phyloP scores from a whole-genome alignment of 2,888 invertebrate genomes.

The Pemphredon lugubris region DNA sequence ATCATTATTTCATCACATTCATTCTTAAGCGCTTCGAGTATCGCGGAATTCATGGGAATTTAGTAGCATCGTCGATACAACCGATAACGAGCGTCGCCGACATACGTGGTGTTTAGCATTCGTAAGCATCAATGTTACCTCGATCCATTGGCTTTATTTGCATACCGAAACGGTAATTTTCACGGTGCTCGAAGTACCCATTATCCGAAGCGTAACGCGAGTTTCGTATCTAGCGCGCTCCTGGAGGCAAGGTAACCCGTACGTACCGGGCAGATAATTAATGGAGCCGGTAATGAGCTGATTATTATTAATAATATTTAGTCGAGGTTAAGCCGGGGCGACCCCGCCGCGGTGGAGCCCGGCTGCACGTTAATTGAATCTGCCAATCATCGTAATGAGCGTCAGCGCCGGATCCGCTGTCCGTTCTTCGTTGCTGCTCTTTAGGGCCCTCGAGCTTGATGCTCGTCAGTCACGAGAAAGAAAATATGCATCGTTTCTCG shows the following conservation, averaged over 20 bases:
- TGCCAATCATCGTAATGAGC: conserved; percentile 91
- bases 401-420: conserved; percentile 80
- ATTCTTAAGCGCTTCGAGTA: too few species aligned
- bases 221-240: conserved; percentile 69
- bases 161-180: too few species aligned
- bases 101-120: too few species aligned
- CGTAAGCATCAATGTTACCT: too few species aligned
- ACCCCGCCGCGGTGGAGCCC: conserved; percentile 73
- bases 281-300: conserved; percentile 80
- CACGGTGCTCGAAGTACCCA: too few species aligned
- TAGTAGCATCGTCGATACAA: too few species aligned
- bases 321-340: conserved; percentile 77
- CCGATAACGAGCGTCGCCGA: too few species aligned
- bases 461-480: conserved; percentile 58
- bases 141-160: too few species aligned
- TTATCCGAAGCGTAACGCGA: too few species aligned
- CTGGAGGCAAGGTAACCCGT: conserved; percentile 56
- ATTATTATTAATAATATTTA: conserved; percentile 81
- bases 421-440: conserved; percentile 66
- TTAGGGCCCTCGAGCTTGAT: conserved; percentile 38
- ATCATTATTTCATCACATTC: too few species aligned
- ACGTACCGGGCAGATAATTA: conserved; percentile 74
- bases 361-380: conserved; percentile 86
- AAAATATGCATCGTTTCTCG: conserved; percentile 48
- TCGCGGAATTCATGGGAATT: too few species aligned